Evolutionary conservation across 2,888 invertebrate genomes (phyloP), one percentile per base, ranked within the genome.

Genomic region (Geotrupes spiniger): DNA sequence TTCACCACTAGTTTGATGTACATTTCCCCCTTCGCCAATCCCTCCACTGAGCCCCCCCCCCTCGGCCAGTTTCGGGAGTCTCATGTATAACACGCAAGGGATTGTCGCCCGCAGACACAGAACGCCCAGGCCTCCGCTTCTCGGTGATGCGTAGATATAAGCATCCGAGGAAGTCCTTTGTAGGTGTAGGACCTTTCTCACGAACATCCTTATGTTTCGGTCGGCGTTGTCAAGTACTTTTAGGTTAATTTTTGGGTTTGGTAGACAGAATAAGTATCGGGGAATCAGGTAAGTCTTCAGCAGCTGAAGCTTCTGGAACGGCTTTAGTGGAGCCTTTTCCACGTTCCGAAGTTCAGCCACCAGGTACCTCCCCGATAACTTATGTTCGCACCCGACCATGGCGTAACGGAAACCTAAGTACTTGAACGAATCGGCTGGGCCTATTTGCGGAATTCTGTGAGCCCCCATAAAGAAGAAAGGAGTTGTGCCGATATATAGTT

Each of bases 191-290:
- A 71, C 78, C 78, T 6, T 9, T n/a, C 14, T 31, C 9, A 2
- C 31, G 77, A 80, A 77, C 76, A 74, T 76, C 75, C 77, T 80
- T 79, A 31, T 16, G 3, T 15, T 15, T 9, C 46, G 26, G n/a
- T 43, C 47, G 6, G 38, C 43, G 17, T 39, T 40, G 6, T 37
- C 36, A 3, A 48, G 17, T 10, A 39, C 17, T 8, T 38, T 48
- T 12, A 16, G 25, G 10, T 47, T 45, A 2, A 37, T 17, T 38
- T 17, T 31, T n/a, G 33, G 33, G 1, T 25, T 37, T 25, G 44
- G 48, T 2, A 47, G 4, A 4, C 9, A 11, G 36, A 36, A n/a
- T 3, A 48, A 4, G n/a, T 1, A 48, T 5, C 1, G 2, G 77
- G 72, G 75, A 74, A 33, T 2, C 1, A 33, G 5, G 10, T 33